Evolutionary conservation across 2,888 invertebrate species (phyloP), one percentile per base, ranked within the genome.

Genomic region (Podotricha telesiphe): DNA sequence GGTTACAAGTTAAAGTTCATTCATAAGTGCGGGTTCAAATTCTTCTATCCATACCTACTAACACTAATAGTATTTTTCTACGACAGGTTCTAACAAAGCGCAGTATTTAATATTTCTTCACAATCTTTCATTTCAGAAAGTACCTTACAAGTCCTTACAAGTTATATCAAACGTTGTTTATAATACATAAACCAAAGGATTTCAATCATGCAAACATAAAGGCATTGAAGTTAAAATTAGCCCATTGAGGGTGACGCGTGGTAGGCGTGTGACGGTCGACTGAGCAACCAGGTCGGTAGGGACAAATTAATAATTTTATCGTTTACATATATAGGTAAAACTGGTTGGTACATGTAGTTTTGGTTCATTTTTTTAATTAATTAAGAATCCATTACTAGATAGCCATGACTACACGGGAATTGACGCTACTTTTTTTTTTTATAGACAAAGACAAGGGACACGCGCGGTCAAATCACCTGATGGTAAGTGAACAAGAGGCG

Each of bases 221-320:
- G 48, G 34, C 28, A 70, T 70, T 70, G 69, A 70, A 62, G 69
- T 70, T 70, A 70, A 70, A 70, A 70, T 66, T 70, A 70, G 42
- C 63, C 58, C 69, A 70, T 67, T 67, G 56, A 66, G 62, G 62
- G 69, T 53, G 66, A 63, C 66, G 69, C 69, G 45, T 66, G 48
- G 37, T 34, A 69, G 67, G 59, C 53, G 53, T 62, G 67, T 8
- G 67, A 53, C 61, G 67, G 67, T 61, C 67, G 67, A 34, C 20
- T 66, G 69, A 62, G 56, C 61, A 69, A 62, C 56, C 53, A 34
- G 69, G 69, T 69, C 69, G 56, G 19, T 53, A 55, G 59, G 55
- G 65, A 55, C 37, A 28, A 47, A 17, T 50, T 59, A 45, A 65
- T 65, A 65, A 55, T 73, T 67, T 62, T 68, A 68, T 59, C 66